Conservation (phyloP, 64 coral and sea anemone genomes). For the Montipora cactus region DNA sequence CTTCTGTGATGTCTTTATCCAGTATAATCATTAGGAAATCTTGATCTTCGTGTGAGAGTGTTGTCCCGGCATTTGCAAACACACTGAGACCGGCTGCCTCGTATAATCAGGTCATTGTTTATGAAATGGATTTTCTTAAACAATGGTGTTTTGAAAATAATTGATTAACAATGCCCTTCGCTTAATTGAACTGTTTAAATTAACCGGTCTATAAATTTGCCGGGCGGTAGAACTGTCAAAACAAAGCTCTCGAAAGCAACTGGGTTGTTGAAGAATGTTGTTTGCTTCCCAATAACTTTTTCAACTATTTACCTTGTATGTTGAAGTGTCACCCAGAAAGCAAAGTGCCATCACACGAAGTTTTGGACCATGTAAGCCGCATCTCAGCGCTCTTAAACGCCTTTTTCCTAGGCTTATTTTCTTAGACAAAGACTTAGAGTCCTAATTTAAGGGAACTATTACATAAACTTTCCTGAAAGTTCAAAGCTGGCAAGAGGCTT, state of each 20-base stretch:
- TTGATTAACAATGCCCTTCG: not conserved
- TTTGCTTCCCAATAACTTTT: not conserved
- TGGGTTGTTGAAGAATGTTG: constrained; percentile 1
- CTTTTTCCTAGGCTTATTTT: not conserved
- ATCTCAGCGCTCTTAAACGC: not conserved
- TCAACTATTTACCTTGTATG: not conserved
- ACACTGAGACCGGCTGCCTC: not conserved
- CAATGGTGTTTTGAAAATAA: not conserved
- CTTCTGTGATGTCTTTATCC: too few relatives aligned
- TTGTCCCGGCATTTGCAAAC: not conserved
- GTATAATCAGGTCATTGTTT: not conserved
- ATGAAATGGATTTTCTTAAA: not conserved
- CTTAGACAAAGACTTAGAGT: not conserved
- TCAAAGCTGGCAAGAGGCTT: not conserved
- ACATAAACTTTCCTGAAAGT: too few relatives aligned
- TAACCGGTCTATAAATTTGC: constrained; percentile 12
- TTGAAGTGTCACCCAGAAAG: too few relatives aligned
- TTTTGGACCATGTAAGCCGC: not conserved
- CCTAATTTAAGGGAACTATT: too few relatives aligned
- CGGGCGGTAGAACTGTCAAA: not conserved
- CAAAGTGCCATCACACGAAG: not conserved
- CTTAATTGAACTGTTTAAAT: constrained; percentile 13
- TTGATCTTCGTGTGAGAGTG: not conserved
- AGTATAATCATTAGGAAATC: too few relatives aligned
- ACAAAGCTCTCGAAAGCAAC: not conserved